phyloP scores from a whole-genome alignment of 2,113 vertebrate genomes.

The Xiphias gladius region DNA sequence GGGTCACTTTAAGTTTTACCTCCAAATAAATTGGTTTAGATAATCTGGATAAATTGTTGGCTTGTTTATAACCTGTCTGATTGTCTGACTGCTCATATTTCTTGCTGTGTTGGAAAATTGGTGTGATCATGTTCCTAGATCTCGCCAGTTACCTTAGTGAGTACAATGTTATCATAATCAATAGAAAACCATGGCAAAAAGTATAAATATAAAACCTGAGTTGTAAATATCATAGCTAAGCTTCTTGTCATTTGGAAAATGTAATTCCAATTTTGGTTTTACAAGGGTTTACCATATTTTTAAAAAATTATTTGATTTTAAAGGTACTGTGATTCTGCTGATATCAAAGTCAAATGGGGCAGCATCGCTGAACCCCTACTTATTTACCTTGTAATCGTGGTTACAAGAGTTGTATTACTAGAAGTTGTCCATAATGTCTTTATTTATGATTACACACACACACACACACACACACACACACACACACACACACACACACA shows the following conservation, averaged over 20 bases:
- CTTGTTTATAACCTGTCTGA: too few relatives aligned
- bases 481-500: too few relatives aligned
- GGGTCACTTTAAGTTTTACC: neutral
- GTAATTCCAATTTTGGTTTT: too few relatives aligned
- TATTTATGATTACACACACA: constrained; percentile 8
- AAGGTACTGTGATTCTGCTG: neutral
- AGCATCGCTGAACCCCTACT: too few relatives aligned
- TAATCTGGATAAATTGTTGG: too few relatives aligned
- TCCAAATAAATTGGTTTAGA: too few relatives aligned
- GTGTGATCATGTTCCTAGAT: neutral
- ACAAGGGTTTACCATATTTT: neutral
- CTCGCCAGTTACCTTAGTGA: neutral
- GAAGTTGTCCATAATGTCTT: neutral
- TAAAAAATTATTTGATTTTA: neutral
- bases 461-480: neutral
- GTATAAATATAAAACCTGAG: neutral
- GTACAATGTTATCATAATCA: neutral
- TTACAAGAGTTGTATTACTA: neutral
- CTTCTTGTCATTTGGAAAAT: too few relatives aligned
- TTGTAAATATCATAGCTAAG: neutral
- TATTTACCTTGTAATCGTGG: too few relatives aligned
- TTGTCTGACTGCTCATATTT: too few relatives aligned
- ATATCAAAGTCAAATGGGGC: too few relatives aligned
- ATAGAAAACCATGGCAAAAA: neutral
- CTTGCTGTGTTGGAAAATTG: neutral